Percentiles rank a stretch among this genome's conserved stretches.
These are phyloP conservation scores for Ateles fusciceps DNA, from an alignment of 2,797 vertebrate species.

Conservation along the genomic window DNA sequence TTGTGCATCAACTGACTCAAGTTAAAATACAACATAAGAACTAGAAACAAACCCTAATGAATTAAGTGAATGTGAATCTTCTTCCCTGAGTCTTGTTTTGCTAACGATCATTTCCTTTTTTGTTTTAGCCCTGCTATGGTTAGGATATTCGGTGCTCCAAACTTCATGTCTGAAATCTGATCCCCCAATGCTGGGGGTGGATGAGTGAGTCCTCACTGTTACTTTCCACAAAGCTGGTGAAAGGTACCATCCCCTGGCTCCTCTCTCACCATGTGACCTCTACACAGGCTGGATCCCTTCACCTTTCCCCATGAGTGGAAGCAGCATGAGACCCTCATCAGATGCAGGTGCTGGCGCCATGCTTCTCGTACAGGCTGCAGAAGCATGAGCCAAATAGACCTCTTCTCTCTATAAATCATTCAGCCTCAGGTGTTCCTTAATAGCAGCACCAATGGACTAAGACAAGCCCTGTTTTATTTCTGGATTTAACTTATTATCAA, in stretches of 20 bases:
- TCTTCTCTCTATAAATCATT: neutral
- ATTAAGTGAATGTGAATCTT: neutral
- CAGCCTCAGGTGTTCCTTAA: neutral
- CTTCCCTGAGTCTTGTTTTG: neutral
- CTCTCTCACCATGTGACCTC: neutral
- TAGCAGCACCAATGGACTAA: neutral
- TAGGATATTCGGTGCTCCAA: neutral
- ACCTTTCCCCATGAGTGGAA: neutral
- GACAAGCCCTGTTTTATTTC: neutral
- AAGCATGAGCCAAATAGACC: neutral
- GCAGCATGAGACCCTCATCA: neutral
- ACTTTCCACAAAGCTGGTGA: neutral
- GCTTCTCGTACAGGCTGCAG: neutral
- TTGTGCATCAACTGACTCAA: neutral
- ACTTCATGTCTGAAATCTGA: neutral
- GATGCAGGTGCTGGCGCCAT: neutral
- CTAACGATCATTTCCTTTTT: neutral
- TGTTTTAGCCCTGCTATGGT: neutral
- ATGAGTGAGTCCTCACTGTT: neutral
- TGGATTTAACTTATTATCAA: slow-evolving; percentile 2
- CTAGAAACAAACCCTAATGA: neutral
- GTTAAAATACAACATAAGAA: neutral
- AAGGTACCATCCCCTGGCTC: neutral
- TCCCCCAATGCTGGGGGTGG: neutral
- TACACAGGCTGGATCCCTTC: neutral